phyloP scores from a whole-genome alignment of 2,888 invertebrate genomes.

The Drosophila eohydei region DNA sequence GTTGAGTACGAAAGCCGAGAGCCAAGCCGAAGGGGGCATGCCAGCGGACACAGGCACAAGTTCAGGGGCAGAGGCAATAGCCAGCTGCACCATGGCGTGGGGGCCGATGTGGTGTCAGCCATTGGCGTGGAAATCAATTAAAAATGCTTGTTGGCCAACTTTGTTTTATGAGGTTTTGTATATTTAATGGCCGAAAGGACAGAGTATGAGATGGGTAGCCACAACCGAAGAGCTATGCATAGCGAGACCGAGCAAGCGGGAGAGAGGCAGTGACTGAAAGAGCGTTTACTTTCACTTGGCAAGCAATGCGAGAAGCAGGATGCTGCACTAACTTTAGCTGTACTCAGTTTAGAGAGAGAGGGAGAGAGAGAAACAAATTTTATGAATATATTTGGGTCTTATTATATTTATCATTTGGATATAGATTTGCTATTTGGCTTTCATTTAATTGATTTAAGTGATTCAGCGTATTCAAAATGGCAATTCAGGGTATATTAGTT shows the following conservation, averaged over 20 bases:
- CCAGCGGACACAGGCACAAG: slow-evolving; percentile 17
- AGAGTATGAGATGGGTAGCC: not conserved
- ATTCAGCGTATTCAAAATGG: not conserved
- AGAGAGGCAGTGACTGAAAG: not conserved
- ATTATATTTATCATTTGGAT: not conserved
- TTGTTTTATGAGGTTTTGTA: slow-evolving; percentile 67
- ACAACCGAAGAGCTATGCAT: not conserved
- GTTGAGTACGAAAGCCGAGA: slow-evolving; percentile 11
- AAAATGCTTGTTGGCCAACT: slow-evolving; percentile 75
- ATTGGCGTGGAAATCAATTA: slow-evolving; percentile 72
- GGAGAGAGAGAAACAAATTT: not conserved
- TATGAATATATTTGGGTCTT: not conserved
- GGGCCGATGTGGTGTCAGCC: slow-evolving; percentile 18
- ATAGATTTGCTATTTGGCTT: not conserved
- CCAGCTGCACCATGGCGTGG: not conserved
- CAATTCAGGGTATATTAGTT: not conserved
- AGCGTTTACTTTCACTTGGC: slow-evolving; percentile 51
- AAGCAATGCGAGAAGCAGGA: not conserved
- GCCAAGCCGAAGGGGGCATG: not conserved
- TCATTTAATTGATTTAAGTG: not conserved
- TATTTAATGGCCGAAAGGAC: slow-evolving; percentile 52
- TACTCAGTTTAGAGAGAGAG: not conserved
- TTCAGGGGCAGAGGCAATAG: slow-evolving; percentile 13
- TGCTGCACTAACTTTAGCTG: slow-evolving; percentile 1
- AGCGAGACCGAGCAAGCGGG: not conserved